A percentile compares a stretch with the other conserved stretches of the same genome.
Evolutionary conservation across 2,888 invertebrate genomes (phyloP).

Genomic region (Thysanoteuthis rhombus): DNA sequence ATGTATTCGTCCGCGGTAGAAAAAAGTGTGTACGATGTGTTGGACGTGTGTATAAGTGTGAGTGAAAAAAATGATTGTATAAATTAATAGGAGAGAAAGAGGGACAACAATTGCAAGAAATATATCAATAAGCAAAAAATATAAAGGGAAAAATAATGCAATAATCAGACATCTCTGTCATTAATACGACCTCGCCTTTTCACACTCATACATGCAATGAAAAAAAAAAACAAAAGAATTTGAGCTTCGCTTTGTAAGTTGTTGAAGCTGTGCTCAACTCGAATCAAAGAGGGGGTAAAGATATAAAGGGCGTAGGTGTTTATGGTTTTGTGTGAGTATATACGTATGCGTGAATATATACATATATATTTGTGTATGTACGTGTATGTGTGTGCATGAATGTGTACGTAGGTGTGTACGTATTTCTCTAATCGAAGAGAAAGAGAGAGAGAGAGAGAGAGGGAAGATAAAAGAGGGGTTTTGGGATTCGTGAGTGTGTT

Average conservation of each 20-base stretch:
- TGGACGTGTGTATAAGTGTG: neutral
- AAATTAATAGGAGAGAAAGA: too few species aligned
- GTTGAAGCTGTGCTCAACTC: neutral
- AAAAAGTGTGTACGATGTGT: too few species aligned
- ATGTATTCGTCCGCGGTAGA: neutral
- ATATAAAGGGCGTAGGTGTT: neutral
- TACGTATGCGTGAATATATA: neutral
- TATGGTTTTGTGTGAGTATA: too few species aligned
- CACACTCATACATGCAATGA: neutral
- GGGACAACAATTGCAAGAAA: too few species aligned
- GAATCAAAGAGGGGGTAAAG: neutral
- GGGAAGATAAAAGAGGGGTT: too few species aligned
- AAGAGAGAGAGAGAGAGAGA: neutral
- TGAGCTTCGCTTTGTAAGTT: neutral
- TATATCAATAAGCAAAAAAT: too few species aligned
- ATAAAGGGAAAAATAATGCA: too few species aligned
- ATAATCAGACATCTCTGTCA: too few species aligned
- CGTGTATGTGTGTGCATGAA: neutral
- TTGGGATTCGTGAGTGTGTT: too few species aligned
- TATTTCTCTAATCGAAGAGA: neutral
- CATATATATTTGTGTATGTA: neutral
- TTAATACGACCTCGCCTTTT: neutral
- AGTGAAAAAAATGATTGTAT: too few species aligned
- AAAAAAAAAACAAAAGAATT: too few species aligned
- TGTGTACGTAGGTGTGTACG: neutral